A percentile compares a stretch with the other conserved stretches of the same genome.
Evolutionary conservation across 2,113 vertebrate species (phyloP).

Genomic region (Phalacrocorax carbo): DNA sequence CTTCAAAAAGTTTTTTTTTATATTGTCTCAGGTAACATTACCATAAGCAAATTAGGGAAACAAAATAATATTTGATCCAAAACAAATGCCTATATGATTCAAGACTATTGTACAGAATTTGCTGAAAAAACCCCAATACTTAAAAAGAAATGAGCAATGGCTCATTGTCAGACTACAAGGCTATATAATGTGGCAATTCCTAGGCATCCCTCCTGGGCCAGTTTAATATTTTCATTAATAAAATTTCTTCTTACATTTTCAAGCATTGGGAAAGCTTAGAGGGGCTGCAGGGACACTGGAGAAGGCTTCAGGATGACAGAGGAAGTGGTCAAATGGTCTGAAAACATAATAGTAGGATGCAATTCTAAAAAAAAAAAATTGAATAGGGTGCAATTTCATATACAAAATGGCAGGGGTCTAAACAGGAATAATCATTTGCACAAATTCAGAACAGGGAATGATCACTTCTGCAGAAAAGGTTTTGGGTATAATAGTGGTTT

Average conservation of each 20-base stretch:
- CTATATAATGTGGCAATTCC: background rate
- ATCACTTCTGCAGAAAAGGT: background rate
- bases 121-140: background rate
- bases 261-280: background rate
- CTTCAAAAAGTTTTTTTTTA: background rate
- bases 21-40: background rate
- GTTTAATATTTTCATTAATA: background rate
- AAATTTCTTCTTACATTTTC: background rate
- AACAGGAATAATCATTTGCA: background rate
- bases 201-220: background rate
- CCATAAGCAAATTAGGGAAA: background rate
- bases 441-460: background rate
- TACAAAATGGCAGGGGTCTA: background rate
- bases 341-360: background rate
- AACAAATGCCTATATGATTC: background rate
- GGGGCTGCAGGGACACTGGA: background rate
- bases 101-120: background rate
- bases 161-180: background rate
- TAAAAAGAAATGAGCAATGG: background rate
- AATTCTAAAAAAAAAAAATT: background rate
- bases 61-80: background rate
- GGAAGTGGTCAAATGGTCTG: background rate
- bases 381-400: background rate
- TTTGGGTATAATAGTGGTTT: background rate
- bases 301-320: background rate